Evolutionary conservation across 2,888 invertebrate species (phyloP).

Genomic region (Platyscelio sp.): DNA sequence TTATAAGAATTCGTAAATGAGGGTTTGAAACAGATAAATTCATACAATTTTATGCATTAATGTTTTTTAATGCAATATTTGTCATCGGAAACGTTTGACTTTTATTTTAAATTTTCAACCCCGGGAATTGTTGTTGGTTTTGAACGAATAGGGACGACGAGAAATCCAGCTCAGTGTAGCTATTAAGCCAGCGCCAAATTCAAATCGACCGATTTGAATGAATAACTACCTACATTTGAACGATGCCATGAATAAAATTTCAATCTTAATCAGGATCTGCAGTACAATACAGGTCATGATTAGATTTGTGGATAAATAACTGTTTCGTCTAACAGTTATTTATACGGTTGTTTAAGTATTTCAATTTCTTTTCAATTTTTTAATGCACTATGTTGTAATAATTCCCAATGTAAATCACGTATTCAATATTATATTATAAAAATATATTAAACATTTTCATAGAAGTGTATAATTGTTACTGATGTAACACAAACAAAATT

Average conservation of each 20-base stretch:
- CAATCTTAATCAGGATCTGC: constrained; percentile 83
- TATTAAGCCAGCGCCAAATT: constrained; percentile 74
- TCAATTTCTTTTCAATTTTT: neutral
- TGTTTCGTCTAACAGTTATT: constrained; percentile 27
- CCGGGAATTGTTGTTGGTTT: constrained; percentile 46
- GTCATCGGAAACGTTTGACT: neutral
- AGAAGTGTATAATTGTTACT: no score
- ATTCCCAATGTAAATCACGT: no score
- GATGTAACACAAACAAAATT: no score
- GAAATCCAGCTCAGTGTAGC: constrained; percentile 56
- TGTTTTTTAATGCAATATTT: no score
- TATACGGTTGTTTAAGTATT: constrained; percentile 32
- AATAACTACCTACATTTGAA: constrained; percentile 84
- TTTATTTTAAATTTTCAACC: constrained; percentile 44
- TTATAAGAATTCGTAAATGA: no score
- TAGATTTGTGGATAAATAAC: constrained; percentile 55
- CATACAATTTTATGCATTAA: no score
- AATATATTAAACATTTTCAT: no score
- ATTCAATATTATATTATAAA: no score
- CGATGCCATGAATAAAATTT: constrained; percentile 85
- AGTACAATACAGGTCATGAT: constrained; percentile 53
- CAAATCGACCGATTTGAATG: constrained; percentile 82
- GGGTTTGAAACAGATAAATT: no score
- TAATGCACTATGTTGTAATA: no score
- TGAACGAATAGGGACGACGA: constrained; percentile 42